phyloP scores from a whole-genome alignment of 2,113 vertebrate species.

The Paramormyrops kingsleyae region DNA sequence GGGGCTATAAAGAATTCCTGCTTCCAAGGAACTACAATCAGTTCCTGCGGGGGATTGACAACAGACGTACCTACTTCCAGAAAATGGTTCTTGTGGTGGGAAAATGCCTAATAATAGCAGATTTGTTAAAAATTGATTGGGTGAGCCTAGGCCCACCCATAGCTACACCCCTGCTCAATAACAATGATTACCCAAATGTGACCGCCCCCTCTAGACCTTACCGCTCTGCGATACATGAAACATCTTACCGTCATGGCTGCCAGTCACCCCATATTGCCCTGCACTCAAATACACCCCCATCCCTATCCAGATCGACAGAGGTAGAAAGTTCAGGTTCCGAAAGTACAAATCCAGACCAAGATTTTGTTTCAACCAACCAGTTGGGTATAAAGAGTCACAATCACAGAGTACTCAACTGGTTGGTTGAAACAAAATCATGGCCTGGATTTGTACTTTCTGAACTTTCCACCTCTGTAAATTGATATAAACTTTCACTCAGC shows the following conservation, averaged over 20 bases:
- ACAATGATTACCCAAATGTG: background rate
- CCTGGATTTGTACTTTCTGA: background rate
- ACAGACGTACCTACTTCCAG: background rate
- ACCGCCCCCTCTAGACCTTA: background rate
- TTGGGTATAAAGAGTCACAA: background rate
- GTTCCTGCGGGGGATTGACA: background rate
- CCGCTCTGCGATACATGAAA: background rate
- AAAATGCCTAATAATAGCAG: background rate
- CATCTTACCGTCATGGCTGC: background rate
- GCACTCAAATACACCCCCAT: background rate
- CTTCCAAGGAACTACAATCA: background rate
- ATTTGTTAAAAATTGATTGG: background rate
- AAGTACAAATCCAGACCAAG: background rate
- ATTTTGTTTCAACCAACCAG: background rate
- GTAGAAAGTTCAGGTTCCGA: background rate
- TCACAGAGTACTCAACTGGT: background rate
- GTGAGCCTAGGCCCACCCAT: too few relatives aligned
- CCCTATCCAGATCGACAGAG: background rate
- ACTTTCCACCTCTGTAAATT: background rate
- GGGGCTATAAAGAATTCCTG: too few relatives aligned
- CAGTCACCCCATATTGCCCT: background rate
- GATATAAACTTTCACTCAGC: background rate
- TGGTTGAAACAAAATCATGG: background rate
- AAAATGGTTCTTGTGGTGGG: background rate
- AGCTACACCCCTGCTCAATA: background rate